Conservation (phyloP, 2,888 invertebrate genomes). For the Deroplatys truncata region DNA sequence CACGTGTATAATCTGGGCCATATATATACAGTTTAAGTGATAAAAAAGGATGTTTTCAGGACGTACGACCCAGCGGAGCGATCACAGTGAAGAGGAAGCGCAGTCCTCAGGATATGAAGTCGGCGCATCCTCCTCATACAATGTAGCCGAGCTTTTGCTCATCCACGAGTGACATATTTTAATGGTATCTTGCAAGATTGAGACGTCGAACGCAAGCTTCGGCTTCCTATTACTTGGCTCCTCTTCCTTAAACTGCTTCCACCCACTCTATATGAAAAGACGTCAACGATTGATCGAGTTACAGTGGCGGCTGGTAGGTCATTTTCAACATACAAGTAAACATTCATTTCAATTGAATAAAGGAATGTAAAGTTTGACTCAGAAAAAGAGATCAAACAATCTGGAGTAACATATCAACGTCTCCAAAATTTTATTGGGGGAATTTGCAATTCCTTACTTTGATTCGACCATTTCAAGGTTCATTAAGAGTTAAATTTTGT, state of each 20-base stretch:
- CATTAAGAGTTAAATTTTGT: too few relatives aligned
- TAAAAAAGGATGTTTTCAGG: background rate
- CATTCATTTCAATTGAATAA: background rate
- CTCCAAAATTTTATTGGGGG: too few relatives aligned
- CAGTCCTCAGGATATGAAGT: background rate
- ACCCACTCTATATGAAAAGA: background rate
- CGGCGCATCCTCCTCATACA: background rate
- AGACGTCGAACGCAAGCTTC: background rate
- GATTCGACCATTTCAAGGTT: too few relatives aligned
- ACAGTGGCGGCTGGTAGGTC: background rate
- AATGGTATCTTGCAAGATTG: background rate
- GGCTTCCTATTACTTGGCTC: background rate
- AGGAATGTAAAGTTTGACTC: too few relatives aligned
- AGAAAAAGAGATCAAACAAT: too few relatives aligned
- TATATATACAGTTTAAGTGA: background rate
- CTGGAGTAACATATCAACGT: too few relatives aligned
- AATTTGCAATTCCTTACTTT: too few relatives aligned
- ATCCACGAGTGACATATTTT: background rate
- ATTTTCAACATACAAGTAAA: background rate
- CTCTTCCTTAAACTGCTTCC: background rate
- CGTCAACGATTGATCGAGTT: background rate
- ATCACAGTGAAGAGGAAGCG: background rate
- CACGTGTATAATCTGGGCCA: background rate
- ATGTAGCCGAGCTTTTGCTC: background rate
- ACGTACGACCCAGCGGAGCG: background rate